Evolutionary conservation across 1,140 invertebrate genomes (phyloP).

Genomic region (Caenorhabditis brenneri): DNA sequence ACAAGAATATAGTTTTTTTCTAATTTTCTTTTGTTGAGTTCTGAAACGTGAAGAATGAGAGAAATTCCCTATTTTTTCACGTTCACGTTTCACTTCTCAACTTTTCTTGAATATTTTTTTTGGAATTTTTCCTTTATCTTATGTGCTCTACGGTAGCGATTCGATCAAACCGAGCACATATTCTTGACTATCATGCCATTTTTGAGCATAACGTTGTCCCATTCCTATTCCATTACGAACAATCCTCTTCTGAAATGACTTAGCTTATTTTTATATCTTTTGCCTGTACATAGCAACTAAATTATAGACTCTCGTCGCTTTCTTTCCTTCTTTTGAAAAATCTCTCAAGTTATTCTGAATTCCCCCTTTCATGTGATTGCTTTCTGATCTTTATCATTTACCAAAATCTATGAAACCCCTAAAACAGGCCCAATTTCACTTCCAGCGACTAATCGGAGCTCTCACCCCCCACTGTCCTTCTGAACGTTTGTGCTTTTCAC

Average conservation of each 20-base stretch:
- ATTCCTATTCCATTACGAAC: background rate
- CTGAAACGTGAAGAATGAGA: too few relatives aligned
- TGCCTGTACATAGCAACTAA: constrained; percentile 20
- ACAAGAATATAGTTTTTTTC: background rate
- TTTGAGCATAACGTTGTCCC: background rate
- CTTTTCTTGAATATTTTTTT: too few relatives aligned
- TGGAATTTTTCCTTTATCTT: background rate
- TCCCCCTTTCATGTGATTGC: background rate
- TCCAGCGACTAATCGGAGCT: constrained; percentile 18
- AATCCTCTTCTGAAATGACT: background rate
- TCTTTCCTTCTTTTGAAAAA: background rate
- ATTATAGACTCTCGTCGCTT: constrained; percentile 31
- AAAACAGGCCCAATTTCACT: background rate
- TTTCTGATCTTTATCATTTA: background rate
- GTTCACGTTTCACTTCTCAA: background rate
- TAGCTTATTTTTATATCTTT: background rate
- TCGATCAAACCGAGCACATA: background rate
- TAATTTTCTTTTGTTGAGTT: background rate
- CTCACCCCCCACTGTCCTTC: constrained; percentile 28
- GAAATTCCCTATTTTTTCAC: too few relatives aligned
- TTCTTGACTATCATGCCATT: background rate
- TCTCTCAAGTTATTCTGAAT: background rate
- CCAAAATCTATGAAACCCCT: background rate
- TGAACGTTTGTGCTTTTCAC: background rate
- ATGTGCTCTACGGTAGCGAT: too few relatives aligned